A percentile compares a stretch with the other conserved stretches of the same genome.
Evolutionary conservation across 1,140 invertebrate species (phyloP).

Genomic region (Microplitis demolitor): DNA sequence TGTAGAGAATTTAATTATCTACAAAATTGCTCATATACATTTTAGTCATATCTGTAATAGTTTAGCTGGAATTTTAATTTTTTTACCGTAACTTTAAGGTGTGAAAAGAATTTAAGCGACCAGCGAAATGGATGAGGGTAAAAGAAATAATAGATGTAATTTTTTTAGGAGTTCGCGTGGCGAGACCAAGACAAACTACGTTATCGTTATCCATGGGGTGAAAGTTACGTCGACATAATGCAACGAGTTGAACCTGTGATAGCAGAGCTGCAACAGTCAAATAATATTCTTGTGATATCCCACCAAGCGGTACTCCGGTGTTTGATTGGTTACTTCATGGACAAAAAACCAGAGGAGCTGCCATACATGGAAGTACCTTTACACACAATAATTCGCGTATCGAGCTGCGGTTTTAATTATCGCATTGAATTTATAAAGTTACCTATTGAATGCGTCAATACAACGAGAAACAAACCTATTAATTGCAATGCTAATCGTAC

Average conservation of each 20-base stretch:
- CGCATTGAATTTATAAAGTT: constrained; percentile 80
- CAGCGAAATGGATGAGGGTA: no score
- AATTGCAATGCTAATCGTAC: constrained; percentile 70
- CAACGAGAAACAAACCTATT: constrained; percentile 73
- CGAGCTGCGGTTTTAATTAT: constrained; percentile 82
- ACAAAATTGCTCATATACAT: no score
- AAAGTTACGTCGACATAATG: constrained; percentile 89
- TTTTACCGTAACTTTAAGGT: no score
- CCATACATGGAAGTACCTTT: constrained; percentile 91
- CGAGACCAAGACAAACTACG: constrained; percentile 90
- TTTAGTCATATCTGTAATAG: no score
- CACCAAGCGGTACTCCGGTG: constrained; percentile 93
- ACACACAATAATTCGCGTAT: constrained; percentile 88
- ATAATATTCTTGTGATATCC: constrained; percentile 85
- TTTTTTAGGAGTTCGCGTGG: constrained; percentile 77
- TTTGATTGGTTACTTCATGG: constrained; percentile 88
- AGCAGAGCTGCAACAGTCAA: constrained; percentile 79
- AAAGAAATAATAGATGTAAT: no score
- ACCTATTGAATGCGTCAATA: constrained; percentile 85
- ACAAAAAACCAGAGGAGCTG: constrained; percentile 81
- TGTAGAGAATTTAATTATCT: no score
- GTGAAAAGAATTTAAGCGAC: no score
- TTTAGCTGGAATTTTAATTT: no score
- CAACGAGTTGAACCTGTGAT: constrained; percentile 80
- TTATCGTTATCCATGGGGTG: constrained; percentile 91